Conservation (phyloP, 2,113 vertebrate species). For the Hippocampus zosterae region DNA sequence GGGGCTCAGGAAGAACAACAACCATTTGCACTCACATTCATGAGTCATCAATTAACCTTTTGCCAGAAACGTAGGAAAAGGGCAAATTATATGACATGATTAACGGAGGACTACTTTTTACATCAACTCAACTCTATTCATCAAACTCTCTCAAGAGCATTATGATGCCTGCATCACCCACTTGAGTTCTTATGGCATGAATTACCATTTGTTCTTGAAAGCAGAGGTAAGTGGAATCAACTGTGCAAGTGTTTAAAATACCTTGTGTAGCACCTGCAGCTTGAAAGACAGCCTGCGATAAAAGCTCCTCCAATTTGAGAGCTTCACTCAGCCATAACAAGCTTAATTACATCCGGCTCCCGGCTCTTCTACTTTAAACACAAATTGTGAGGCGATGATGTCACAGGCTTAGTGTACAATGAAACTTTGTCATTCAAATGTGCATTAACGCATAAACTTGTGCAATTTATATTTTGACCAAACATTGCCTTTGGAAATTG, state of each 20-base stretch:
- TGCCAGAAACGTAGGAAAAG: no score
- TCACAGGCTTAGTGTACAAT: not conserved
- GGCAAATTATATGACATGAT: not conserved
- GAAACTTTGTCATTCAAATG: not conserved
- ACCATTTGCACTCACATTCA: no score
- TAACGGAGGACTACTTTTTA: not conserved
- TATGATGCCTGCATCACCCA: not conserved
- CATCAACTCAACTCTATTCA: no score
- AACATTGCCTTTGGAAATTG: not conserved
- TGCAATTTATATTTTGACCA: not conserved
- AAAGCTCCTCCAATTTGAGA: conserved; percentile 47
- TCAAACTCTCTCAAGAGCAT: not conserved
- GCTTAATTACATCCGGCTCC: conserved; percentile 37
- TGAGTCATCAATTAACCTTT: no score
- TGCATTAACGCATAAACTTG: not conserved
- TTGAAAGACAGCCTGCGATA: conserved; percentile 40
- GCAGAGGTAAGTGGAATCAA: conserved; percentile 17
- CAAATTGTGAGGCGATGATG: not conserved
- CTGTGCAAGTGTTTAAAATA: conserved; percentile 26
- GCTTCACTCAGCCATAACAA: conserved; percentile 38
- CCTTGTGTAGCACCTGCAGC: conserved; percentile 47
- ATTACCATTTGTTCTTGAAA: conserved; percentile 21
- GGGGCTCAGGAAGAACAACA: no score
- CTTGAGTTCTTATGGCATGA: not conserved
- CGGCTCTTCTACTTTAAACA: conserved; percentile 14